Evolutionary conservation across 1,140 invertebrate species (phyloP), one percentile per base, ranked within the genome.

Genomic region (Meteorus sp.): DNA sequence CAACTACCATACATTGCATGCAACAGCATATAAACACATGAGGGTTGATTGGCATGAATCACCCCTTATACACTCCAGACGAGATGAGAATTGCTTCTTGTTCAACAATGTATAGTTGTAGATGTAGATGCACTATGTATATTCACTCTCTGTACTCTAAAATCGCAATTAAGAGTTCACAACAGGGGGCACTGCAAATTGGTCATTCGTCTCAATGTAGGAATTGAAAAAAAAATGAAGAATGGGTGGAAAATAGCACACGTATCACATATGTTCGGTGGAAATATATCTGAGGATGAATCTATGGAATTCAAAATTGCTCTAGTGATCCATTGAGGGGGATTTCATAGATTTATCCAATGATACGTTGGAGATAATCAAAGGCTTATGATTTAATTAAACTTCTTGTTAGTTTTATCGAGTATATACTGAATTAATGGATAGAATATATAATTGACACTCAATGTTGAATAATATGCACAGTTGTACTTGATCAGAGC

Each of bases 31-130:
- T 20, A 44, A 17, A 11, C 29, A 29, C 19, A 67, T 57, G 64
- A 66, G 67, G 67, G 69, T 73, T 67, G 66, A 70, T 64, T 60
- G 61, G 63, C 59, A 68, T 68, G 69, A 73, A 68, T 73, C 69
- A 73, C 66, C 66, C 71, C 69, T 64, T 65, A 59, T 13, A 43
- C 47, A 44, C 43, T 37, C 58, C 48, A 59, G 48, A 68, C 60
- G 58, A 65, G 66, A 66, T 43, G 64, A 66, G 67, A 69, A 71
- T 70, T 69, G 64, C 66, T 65, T 70, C 68, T 70, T 69, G 59
- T 41, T 65, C 45, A 61, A 58, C n/a, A n/a, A n/a, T n/a, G n/a
- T n/a, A n/a, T n/a, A n/a, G n/a, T n/a, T n/a, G n/a, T n/a, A n/a
- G n/a, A n/a, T n/a, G n/a, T n/a, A n/a, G n/a, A n/a, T n/a, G n/a